Evolutionary conservation across 2,888 invertebrate genomes (phyloP).

Genomic region (Odontocolon sp.): DNA sequence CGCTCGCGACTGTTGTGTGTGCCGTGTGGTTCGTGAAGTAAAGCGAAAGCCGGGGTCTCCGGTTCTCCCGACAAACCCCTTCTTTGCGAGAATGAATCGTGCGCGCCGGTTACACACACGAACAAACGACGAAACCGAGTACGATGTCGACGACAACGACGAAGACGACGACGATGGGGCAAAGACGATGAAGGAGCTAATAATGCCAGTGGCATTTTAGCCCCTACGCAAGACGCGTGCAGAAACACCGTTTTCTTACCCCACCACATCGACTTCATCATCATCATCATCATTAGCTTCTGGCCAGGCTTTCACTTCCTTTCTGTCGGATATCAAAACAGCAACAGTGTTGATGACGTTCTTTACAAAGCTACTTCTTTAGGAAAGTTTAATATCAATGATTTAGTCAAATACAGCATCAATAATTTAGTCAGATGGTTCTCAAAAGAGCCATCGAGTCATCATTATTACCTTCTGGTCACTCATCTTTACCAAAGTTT

Average conservation of each 20-base stretch:
- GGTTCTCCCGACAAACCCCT: conserved; percentile 60
- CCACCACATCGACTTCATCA: conserved; percentile 20
- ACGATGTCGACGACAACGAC: conserved; percentile 32
- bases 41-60: conserved; percentile 55
- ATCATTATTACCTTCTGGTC: too few species aligned
- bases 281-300: conserved; percentile 5
- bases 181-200: conserved; percentile 24
- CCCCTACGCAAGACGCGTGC: conserved; percentile 37
- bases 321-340: conserved; percentile 23
- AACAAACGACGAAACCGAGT: conserved; percentile 37
- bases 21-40: conserved; percentile 49
- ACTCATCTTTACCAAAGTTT: too few species aligned
- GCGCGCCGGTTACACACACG: conserved; percentile 35
- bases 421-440: too few species aligned
- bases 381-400: too few species aligned
- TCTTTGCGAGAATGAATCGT: conserved; percentile 52
- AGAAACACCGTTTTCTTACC: conserved; percentile 26
- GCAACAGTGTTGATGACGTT: conserved; percentile 10
- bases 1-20: conserved; percentile 57
- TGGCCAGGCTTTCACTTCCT: neutral
- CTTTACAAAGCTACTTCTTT: too few species aligned
- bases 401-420: too few species aligned
- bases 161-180: conserved; percentile 31
- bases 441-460: too few species aligned
- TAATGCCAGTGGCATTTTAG: conserved; percentile 34